Base-by-base conservation (phyloP, 2,113 vertebrate genomes). In the Chionodraco myersi region DNA sequence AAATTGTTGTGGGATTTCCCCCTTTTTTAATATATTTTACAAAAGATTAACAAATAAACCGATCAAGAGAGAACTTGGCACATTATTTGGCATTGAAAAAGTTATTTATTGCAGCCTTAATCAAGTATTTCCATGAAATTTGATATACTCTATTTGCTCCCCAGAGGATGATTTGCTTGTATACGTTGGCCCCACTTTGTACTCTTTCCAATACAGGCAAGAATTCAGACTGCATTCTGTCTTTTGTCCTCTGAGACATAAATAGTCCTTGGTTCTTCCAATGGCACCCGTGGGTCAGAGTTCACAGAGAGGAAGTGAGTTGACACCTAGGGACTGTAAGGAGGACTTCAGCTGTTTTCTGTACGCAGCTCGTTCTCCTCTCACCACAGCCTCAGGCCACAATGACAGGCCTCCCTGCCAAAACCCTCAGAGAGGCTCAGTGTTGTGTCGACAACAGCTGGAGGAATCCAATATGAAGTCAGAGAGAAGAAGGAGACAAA, bases 361-460 rank as follows among this genome's bases (percentile, higher is more conserved):
- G 68, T 82, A 78, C 89, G 86, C 89, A 91, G 73, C 54, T 77
- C 72, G 63, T 84, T 77, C 18, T 83, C 63, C 52, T 79, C 79
- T 84, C 72, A 92, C 90, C 88, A 89, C 81, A 84, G 85, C 90
- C 91, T 86, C 90, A 88, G 77, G 64, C 88, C 85, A 80, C 83
- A 92, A 95, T 93, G 54, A 93, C 84, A 89, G 88, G 36, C 71
- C 53, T 23, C 61, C 3, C 65, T 79, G 89, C 92, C 91, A 94
- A 67, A 79, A 15, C 41, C 80, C 77, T 87, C 77, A 36, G 82
- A 30, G 73, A 48, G 77, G 58, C 60, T 83, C n/a, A 2, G 49
- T 41, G 48, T 71, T 49, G 65, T 6, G 36, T 82, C 45, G 76
- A 5, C 16, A 18, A 10, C 51, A 47, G 14, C 12, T 34, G 18